Base-by-base conservation (phyloP, 2,888 invertebrate species). In the Ormyrus labotus region DNA sequence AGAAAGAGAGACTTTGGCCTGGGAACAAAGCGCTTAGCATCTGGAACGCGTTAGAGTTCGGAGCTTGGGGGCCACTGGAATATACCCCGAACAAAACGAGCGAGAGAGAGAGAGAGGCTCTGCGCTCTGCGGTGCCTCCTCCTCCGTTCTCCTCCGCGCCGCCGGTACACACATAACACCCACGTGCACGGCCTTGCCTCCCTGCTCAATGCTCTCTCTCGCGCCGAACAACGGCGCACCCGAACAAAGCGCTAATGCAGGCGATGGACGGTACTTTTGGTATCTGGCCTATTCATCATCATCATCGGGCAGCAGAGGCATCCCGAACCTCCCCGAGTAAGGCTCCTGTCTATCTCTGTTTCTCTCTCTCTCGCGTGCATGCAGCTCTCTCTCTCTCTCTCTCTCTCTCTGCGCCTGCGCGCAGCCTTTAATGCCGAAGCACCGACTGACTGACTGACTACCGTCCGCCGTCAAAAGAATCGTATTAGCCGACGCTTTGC, bases 1-100 rank as follows among this genome's bases (percentile, higher is more conserved):
- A 72, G 61, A 55, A 70, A 69, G 77, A 78, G 80, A 34, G 77
- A 76, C 68, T 70, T 82, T 81, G 65, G 85, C 85, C 87, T 87
- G 88, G 86, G 88, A 89, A 89, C 89, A 89, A 89, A 89, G 88
- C 89, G 79, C 73, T 82, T 86, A 87, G 88, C 89, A 89, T 89
- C 89, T 90, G 89, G 89, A 90, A 89, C 88, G 89, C 88, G 89
- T 89, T 89, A 89, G 87, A 87, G 85, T 86, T 86, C 82, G 84
- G 84, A 82, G 82, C 82, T 82, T 61, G 50, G 51, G 67, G 71
- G 19, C 58, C 50, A 60, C 10, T 68, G 58, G 72, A 13, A 34
- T 77, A 68, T 64, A 70, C 55, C 71, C 72, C 72, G 45, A 74
- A 74, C 73, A 74, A 74, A 74, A 65, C 73, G 57, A 48, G 53